Conservation (phyloP, 2,797 vertebrate genomes). For the Cottoperca gobio region DNA sequence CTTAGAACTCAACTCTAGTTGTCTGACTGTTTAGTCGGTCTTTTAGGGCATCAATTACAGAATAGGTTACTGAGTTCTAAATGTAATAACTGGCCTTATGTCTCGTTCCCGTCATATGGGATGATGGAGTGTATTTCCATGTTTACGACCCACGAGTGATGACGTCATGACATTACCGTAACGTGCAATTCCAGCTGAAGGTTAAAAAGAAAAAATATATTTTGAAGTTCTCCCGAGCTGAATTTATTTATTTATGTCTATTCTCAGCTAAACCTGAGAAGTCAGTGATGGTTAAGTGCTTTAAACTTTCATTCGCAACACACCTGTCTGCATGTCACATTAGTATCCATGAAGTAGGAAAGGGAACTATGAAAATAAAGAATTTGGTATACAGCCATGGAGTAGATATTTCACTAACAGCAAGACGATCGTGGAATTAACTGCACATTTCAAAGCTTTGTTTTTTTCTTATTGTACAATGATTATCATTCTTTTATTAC, state of each 20-base stretch:
- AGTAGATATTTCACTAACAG: constrained; percentile 37
- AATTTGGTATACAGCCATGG: constrained; percentile 48
- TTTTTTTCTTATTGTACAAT: constrained; percentile 1
- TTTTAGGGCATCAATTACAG: background rate
- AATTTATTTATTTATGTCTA: background rate
- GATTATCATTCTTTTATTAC: constrained; percentile 10
- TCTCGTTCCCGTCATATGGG: background rate
- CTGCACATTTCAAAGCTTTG: constrained; percentile 10
- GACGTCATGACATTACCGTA: background rate
- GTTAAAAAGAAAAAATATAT: background rate
- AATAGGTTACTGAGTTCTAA: background rate
- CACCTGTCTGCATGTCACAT: background rate
- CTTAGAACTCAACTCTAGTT: background rate
- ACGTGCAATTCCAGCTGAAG: background rate
- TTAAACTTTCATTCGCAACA: background rate
- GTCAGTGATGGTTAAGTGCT: background rate
- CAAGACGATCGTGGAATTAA: constrained; percentile 10
- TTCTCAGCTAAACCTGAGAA: background rate
- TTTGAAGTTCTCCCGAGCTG: background rate
- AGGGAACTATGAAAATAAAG: background rate
- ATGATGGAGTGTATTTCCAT: background rate
- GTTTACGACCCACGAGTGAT: background rate
- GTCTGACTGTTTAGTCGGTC: no score
- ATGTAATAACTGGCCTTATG: background rate
- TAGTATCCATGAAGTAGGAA: background rate